These are phyloP conservation scores for Acarapis woodi DNA, from an alignment of 1,140 invertebrate genomes.

Conservation along the genomic window DNA sequence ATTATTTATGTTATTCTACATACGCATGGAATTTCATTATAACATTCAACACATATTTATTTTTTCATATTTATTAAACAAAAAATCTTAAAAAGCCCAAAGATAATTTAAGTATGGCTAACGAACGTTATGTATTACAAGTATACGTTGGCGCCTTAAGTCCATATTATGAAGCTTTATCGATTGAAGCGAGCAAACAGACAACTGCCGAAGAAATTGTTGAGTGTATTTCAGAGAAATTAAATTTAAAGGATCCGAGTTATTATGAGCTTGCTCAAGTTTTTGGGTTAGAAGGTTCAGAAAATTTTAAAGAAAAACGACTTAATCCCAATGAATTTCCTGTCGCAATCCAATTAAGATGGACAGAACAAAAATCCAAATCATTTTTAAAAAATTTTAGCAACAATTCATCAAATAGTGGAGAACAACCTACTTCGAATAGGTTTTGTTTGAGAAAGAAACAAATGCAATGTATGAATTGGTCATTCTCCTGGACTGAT, in stretches of 20 bases:
- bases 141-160: constrained; percentile 69
- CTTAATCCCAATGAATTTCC: constrained; percentile 57
- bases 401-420: constrained; percentile 9
- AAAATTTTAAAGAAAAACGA: constrained; percentile 64
- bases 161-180: constrained; percentile 57
- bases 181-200: constrained; percentile 67
- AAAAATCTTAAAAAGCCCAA: too few species aligned
- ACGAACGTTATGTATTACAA: constrained; percentile 26
- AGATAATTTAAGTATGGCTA: neutral
- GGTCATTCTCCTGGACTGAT: constrained; percentile 14
- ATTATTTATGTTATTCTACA: too few species aligned
- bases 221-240: constrained; percentile 44
- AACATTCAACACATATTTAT: too few species aligned
- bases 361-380: constrained; percentile 33
- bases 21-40: too few species aligned
- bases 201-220: constrained; percentile 67
- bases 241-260: constrained; percentile 27
- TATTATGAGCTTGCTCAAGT: constrained; percentile 73
- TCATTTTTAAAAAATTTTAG: constrained; percentile 11
- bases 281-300: constrained; percentile 21
- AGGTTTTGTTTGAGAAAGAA: constrained; percentile 58
- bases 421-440: constrained; percentile 9
- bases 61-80: too few species aligned
- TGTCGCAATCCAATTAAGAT: constrained; percentile 64
- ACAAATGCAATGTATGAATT: constrained; percentile 19